These are phyloP conservation scores for Hoplias malabaricus DNA, from an alignment of 2,113 vertebrate genomes.

Conservation along the genomic window DNA sequence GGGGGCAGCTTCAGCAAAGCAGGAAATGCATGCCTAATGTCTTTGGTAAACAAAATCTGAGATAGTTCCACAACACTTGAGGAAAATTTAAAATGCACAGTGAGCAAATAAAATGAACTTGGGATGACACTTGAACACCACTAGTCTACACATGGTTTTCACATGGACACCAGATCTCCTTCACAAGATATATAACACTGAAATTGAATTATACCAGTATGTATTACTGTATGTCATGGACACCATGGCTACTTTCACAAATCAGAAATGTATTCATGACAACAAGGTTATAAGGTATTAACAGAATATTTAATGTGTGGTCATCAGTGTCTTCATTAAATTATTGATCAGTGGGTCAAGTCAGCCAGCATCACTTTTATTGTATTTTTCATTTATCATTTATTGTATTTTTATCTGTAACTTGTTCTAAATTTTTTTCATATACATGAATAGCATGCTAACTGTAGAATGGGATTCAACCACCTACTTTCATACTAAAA, in stretches of 20 bases:
- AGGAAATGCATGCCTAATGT: conserved; percentile 49
- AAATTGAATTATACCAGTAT: not conserved
- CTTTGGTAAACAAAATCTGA: conserved; percentile 21
- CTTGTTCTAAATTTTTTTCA: conserved; percentile 9
- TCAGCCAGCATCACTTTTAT: not conserved
- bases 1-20: conserved; percentile 32
- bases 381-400: too few species aligned
- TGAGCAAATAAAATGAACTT: not conserved
- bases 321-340: not conserved
- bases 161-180: conserved; percentile 4
- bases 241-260: not conserved
- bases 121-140: not conserved
- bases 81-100: not conserved
- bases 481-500: conserved; percentile 21
- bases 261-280: not conserved
- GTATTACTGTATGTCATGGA: not conserved
- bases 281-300: not conserved
- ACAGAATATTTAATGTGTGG: not conserved
- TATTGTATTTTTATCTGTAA: not conserved
- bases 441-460: not conserved
- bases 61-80: not conserved
- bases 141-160: not conserved
- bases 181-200: conserved; percentile 19
- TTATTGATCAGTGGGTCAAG: not conserved
- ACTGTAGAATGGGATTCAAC: not conserved